Percentiles rank a stretch among this genome's conserved stretches.
phyloP scores from a whole-genome alignment of 2,113 vertebrate genomes.

The Hippocampus mohnikei region DNA sequence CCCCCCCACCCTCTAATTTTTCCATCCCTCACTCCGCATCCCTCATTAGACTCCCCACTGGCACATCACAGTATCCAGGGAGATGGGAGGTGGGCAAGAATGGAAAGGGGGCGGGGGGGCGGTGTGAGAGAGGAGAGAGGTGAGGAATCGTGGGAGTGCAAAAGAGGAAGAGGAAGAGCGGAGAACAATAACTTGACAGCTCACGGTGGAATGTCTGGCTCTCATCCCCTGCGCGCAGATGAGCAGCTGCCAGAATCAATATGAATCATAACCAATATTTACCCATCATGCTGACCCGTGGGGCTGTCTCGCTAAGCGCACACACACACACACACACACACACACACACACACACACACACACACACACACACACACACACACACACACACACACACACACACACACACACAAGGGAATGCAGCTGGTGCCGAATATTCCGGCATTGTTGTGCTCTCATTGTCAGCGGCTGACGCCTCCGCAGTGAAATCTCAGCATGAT shows the following conservation, averaged over 20 bases:
- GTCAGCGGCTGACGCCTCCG: slow-evolving; percentile 17
- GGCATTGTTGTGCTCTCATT: slow-evolving; percentile 31
- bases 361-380: slow-evolving; percentile 47
- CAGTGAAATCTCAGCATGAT: background rate
- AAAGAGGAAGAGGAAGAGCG: slow-evolving; percentile 25
- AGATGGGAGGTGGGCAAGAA: slow-evolving; percentile 10
- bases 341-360: slow-evolving; percentile 34
- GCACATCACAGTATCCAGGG: slow-evolving; percentile 49
- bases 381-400: slow-evolving; percentile 32
- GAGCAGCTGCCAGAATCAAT: slow-evolving; percentile 72
- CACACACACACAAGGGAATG: slow-evolving; percentile 39
- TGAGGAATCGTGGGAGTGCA: slow-evolving; percentile 24
- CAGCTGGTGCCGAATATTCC: slow-evolving; percentile 42
- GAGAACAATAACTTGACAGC: slow-evolving; percentile 61
- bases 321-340: too few species aligned
- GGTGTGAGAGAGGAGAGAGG: slow-evolving; percentile 9
- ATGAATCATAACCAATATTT: slow-evolving; percentile 74
- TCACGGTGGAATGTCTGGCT: slow-evolving; percentile 68
- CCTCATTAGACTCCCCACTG: slow-evolving; percentile 63
- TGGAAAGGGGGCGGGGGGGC: slow-evolving; percentile 6
- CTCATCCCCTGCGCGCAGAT: slow-evolving; percentile 57
- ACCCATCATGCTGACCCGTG: slow-evolving; percentile 62
- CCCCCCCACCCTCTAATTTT: slow-evolving; percentile 49
- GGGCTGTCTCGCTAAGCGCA: slow-evolving; percentile 47
- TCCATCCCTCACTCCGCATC: slow-evolving; percentile 56